These are phyloP conservation scores for Pithys albifrons DNA, from an alignment of 2,113 vertebrate species.

Conservation along the genomic window DNA sequence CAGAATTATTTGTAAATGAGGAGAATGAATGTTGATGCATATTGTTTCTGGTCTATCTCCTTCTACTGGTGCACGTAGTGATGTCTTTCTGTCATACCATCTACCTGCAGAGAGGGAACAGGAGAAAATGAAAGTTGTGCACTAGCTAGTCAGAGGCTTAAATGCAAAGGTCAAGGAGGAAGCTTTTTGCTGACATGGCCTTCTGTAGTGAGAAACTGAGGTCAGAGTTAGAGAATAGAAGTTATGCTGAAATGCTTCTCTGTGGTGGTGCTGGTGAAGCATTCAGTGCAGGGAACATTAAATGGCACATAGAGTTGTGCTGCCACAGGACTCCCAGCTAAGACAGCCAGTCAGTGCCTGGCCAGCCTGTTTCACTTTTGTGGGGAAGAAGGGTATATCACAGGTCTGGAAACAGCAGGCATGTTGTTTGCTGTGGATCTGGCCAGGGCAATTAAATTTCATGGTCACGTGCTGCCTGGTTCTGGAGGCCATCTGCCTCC, in stretches of 20 bases:
- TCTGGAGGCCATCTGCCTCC: background rate
- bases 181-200: background rate
- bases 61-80: fast-evolving
- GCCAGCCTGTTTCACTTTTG: background rate
- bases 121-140: background rate
- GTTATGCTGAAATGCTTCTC: background rate
- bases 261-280: background rate
- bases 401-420: background rate
- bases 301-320: background rate
- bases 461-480: fast-evolving
- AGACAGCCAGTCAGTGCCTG: background rate
- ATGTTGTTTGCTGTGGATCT: background rate
- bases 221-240: background rate
- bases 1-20: background rate
- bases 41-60: background rate
- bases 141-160: background rate
- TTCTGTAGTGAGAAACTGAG: background rate
- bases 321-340: background rate
- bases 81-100: background rate
- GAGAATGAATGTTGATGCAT: background rate
- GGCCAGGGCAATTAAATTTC: background rate
- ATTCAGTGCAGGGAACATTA: background rate
- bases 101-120: background rate
- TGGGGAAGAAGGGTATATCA: background rate
- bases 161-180: background rate